Evolutionary conservation across 2,113 vertebrate species (phyloP).

Genomic region (Oriolus oriolus): DNA sequence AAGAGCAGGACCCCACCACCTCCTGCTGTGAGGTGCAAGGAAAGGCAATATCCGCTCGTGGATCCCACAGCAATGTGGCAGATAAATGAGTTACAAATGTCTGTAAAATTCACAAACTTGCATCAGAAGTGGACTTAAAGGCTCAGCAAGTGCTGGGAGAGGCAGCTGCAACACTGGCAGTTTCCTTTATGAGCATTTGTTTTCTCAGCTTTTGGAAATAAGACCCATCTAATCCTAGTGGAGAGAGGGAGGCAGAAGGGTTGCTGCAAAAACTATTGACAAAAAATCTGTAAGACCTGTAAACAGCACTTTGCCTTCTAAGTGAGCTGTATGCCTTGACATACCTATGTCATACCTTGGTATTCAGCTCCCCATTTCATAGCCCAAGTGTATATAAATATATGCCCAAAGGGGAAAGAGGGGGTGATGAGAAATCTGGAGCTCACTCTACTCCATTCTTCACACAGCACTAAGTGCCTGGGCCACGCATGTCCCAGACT

Average conservation of each 20-base stretch:
- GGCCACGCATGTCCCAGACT: not conserved
- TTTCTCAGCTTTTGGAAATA: not conserved
- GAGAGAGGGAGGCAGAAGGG: not conserved
- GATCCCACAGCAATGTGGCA: not conserved
- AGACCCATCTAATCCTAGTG: not conserved
- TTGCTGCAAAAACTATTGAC: not conserved
- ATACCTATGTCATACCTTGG: not conserved
- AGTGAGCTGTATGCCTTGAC: not conserved
- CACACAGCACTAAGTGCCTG: not conserved
- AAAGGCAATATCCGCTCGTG: not conserved
- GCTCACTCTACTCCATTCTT: not conserved
- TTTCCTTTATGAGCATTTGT: not conserved
- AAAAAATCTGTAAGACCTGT: not conserved
- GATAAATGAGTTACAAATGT: constrained; percentile 23
- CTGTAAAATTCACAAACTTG: not conserved
- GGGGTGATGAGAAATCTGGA: not conserved
- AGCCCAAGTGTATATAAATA: not conserved
- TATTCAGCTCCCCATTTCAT: not conserved
- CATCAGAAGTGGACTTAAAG: not conserved
- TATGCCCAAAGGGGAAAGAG: not conserved
- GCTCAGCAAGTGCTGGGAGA: not conserved
- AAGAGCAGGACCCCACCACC: not conserved
- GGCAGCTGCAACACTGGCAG: not conserved
- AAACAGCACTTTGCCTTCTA: not conserved
- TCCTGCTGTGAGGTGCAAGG: not conserved